Percentiles rank a stretch among this genome's conserved stretches.
Conservation (phyloP, 92 coral and sea anemone genomes). For the Hydrozoanthus gracilis region DNA sequence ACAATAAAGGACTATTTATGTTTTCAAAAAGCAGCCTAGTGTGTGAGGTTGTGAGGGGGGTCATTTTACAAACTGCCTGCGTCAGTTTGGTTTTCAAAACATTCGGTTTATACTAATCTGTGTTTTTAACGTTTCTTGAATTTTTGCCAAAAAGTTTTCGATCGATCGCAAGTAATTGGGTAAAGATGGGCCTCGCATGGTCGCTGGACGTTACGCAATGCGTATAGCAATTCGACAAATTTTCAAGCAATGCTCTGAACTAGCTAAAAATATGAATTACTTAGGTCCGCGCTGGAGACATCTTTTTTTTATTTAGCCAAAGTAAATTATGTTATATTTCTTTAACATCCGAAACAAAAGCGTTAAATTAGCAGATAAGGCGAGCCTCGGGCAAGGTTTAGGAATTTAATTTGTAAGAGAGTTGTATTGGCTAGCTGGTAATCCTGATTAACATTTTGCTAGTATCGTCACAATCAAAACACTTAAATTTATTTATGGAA, state of each 20-base stretch:
- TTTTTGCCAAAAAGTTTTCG: not conserved
- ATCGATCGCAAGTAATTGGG: too few relatives aligned
- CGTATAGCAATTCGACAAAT: not conserved
- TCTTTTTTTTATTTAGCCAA: not conserved
- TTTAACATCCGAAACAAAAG: not conserved
- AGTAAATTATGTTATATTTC: not conserved
- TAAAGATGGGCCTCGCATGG: not conserved
- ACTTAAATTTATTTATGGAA: not conserved
- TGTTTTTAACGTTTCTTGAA: conserved; percentile 1
- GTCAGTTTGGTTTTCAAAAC: conserved; percentile 21
- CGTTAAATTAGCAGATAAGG: not conserved
- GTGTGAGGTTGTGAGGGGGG: not conserved
- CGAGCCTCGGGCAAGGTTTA: not conserved
- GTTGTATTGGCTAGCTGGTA: not conserved
- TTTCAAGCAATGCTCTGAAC: not conserved
- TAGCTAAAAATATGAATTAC: not conserved
- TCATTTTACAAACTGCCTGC: conserved; percentile 12
- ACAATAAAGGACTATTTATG: conserved; percentile 25
- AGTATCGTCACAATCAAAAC: conserved; percentile 24
- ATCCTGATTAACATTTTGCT: not conserved
- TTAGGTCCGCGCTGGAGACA: not conserved
- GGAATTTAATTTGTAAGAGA: not conserved
- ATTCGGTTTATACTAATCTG: not conserved
- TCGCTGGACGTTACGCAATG: not conserved
- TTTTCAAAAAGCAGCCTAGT: not conserved